phyloP scores from a whole-genome alignment of 2,888 invertebrate genomes.

The Pterobdella sp. region DNA sequence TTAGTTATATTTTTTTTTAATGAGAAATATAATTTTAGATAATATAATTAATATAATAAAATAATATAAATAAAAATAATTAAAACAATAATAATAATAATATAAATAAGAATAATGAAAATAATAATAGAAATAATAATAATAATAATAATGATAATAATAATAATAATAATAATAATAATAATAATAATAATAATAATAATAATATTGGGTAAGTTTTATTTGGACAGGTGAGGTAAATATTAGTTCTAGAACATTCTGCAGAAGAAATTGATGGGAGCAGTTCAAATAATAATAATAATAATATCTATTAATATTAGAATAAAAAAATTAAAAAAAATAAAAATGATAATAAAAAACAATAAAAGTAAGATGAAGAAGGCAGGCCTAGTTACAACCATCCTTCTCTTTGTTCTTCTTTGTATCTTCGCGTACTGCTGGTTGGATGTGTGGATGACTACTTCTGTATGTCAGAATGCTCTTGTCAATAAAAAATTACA shows the following conservation, averaged over 20 bases:
- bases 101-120: too few species aligned
- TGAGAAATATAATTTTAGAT: too few species aligned
- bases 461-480: background rate
- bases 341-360: background rate
- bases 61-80: too few species aligned
- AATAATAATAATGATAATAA: slow-evolving; percentile 5
- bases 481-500: background rate
- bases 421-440: background rate
- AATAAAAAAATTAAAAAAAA: background rate
- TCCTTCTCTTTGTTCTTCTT: background rate
- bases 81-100: too few species aligned
- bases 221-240: too few species aligned
- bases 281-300: background rate
- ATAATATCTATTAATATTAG: background rate
- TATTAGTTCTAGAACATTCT: too few species aligned
- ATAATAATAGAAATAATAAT: background rate
- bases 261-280: too few species aligned
- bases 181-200: slow-evolving; percentile 1
- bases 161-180: slow-evolving; percentile 1
- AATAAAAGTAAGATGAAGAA: background rate
- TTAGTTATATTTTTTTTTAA: too few species aligned
- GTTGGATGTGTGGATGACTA: background rate
- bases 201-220: too few species aligned
- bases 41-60: too few species aligned
- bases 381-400: background rate